These are phyloP conservation scores for Acanthococcus lagerstroemiae DNA, from an alignment of 2,888 invertebrate genomes.

Conservation along the genomic window DNA sequence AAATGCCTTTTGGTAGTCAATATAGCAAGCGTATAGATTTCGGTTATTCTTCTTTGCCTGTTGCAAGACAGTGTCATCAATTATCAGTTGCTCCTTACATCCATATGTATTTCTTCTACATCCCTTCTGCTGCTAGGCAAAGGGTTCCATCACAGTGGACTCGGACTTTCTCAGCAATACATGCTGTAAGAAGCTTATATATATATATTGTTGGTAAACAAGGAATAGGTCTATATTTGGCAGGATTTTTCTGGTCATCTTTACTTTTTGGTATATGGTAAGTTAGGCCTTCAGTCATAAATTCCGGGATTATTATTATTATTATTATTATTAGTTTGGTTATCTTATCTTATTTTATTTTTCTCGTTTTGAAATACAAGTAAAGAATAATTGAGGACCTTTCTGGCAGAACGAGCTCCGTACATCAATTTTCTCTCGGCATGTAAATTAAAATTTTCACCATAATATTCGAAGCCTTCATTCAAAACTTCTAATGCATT, in stretches of 20 bases:
- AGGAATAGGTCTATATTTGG: neutral
- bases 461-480: no score
- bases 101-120: neutral
- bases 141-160: neutral
- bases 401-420: no score
- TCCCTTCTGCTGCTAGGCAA: neutral
- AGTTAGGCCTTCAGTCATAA: neutral
- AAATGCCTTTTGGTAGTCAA: neutral
- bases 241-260: neutral
- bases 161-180: neutral
- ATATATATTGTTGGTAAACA: neutral
- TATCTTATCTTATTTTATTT: no score
- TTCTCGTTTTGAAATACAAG: no score
- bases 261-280: neutral
- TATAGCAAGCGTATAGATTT: no score
- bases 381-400: no score
- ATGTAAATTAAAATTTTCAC: no score
- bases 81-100: neutral
- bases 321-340: no score
- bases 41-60: no score
- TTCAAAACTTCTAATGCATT: no score
- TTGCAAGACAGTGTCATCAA: neutral
- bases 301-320: no score
- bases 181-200: neutral
- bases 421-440: no score